Base-by-base conservation (phyloP, 2,113 vertebrate genomes). In the Mesoclemmys tuberculata region DNA sequence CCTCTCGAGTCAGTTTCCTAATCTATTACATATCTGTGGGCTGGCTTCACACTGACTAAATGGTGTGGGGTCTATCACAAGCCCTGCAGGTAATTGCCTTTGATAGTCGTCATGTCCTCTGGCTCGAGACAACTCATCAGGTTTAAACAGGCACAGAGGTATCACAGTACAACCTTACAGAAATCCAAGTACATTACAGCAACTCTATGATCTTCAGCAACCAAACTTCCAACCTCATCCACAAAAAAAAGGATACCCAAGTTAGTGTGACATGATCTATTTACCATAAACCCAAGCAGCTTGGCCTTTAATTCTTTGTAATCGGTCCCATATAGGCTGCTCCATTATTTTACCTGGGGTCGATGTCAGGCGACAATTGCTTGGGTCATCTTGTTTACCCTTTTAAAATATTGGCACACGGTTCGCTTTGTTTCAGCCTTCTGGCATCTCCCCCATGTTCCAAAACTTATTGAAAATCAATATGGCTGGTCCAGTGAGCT, bases 381-480 rank as follows among this genome's bases (percentile, higher is more conserved):
- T 14, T 44, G 44, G 11, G 41, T 77, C 26, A 27, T 27, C 38
- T 12, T 14, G 26, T 29, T 46, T 46, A 44, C n/a, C 38, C 41
- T 4, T 71, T 31, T 56, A 51, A 68, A 64, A 13, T 41, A 5
- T 19, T 35, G 79, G 1, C 13, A 5, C 14, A 16, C 6, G 0
- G 0, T 24, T 35, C 46, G 7, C 51, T 94, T 87, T 18, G 35
- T 22, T 81, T 18, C 54, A n/a, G 26, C 8, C 38, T 3, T 5
- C 38, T 52, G 35, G 5, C 4, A 1, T 2, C 31, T 38, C 24
- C 83, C 2, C 1, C 12, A n/a, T 38, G 55, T 35, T 75, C 41
- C 41, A 6, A 38, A 21, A 52, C 11, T 29, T n/a, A 4, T 52
- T 41, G 71, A 80, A 61, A 71, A 24, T 10, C 16, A 77, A 2